Evolutionary conservation across 2,888 invertebrate genomes (phyloP), one percentile per base, ranked within the genome.

Genomic region (Ophion costatus): DNA sequence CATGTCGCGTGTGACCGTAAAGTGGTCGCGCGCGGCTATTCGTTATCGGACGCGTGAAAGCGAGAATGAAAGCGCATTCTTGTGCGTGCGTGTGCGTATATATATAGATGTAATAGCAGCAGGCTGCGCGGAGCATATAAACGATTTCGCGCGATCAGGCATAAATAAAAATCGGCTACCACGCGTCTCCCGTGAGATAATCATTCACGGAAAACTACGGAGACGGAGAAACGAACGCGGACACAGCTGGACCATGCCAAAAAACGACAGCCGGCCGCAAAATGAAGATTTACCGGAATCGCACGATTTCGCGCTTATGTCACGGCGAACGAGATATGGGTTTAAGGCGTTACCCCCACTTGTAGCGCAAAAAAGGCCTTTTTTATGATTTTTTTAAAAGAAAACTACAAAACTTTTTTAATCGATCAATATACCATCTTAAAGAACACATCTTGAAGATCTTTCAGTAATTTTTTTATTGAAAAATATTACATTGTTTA

Each of bases 1-100:
- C 70, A 33, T 51, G 57, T 71, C 71, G 71, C 77, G 69, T 63
- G 79, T 59, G 66, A 67, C 24, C 61, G 69, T 24, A 67, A 42
- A 69, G 61, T 29, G 64, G 61, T 80, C 80, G 51, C 17, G 51
- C 51, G 51, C 51, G 63, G 59, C 80, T 82, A 85, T 85, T 82
- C 82, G 82, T 82, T 82, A 85, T 85, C 85, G 80, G 76, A 63
- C 80, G 80, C 80, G 85, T 82, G 85, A 85, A 85, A 85, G 85
- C 85, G 82, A 80, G 51, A 75, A 76, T 66, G 80, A 84, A 80
- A 80, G 80, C 80, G 80, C 76, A 80, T 57, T 14, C 24, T 24
- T 33, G 4, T 29, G 29, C 4, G 4, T 29, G 3, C 4, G 29
- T 29, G 0, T 29, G 4, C 4, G 4, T 29, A 29, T 29, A 29